Base-by-base conservation (phyloP, 2,797 vertebrate genomes). In the Phrynocephalus forsythii region DNA sequence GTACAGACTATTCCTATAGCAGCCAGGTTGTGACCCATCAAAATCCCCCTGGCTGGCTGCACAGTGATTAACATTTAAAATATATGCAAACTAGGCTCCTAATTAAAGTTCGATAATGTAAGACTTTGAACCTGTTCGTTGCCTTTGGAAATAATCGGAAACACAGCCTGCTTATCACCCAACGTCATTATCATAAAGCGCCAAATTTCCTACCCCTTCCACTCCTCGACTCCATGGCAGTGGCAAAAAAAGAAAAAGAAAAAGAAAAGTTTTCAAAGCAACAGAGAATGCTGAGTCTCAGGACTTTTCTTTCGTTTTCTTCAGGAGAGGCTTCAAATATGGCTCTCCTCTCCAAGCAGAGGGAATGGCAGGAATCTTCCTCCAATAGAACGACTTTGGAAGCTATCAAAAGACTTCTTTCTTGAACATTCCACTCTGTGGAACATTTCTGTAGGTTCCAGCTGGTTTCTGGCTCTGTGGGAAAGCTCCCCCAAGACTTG, bases 11-110 rank as follows among this genome's bases (percentile, higher is more conserved):
- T 89, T 91, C 52, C 78, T 91, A 48, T 86, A 85, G 5, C 33
- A 83, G 91, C 78, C 72, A 90, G 79, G 84, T 89, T 95, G 82
- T 92, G 92, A 95, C 85, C 81, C 86, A 92, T 90, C 79, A 91
- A 91, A 94, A 79, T 90, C 94, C 66, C 38, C 78, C 87, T 52
- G 86, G 85, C 79, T 93, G 66, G 63, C 66, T 89, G 90, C 94
- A 90, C 88, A 91, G 66, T 91, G 93, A 96, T 95, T 94, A 95
- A 95, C 93, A 95, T 96, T 96, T 96, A 91, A 95, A 95, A 95
- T 93, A 50, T 87, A 94, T 92, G 90, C 91, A 95, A 95, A 93
- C 86, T 92, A 79, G 90, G 82, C 90, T 95, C 81, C 84, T 94
- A 95, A 95, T 96, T 96, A 94, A 96, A 97, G 87, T 93, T 94